Base-by-base conservation (phyloP, 2,113 vertebrate species). In the Myiozetetes cayanensis region DNA sequence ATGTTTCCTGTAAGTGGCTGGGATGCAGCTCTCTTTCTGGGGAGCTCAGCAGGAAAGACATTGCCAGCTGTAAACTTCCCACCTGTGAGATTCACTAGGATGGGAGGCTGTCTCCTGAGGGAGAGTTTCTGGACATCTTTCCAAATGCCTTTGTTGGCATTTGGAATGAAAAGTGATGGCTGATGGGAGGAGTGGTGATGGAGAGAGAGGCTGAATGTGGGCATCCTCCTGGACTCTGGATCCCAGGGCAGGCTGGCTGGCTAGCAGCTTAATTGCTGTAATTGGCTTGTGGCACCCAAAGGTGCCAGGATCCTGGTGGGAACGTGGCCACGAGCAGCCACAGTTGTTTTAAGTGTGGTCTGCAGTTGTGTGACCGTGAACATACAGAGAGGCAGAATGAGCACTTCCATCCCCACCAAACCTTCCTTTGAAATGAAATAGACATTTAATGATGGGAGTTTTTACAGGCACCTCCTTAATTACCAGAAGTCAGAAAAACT, bases 1-100 rank as follows among this genome's bases (percentile, higher is more conserved):
- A 61, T 5, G 3, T 52, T 82, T 81, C 18, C 55, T 0, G 0
- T 22, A 5, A 39, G 19, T 1, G 3, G 8, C 71, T 53, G 77
- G 59, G 43, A 14, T 74, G 55, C 65, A 91, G n/a, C 14, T 63
- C 20, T 10, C n/a, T 35, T 72, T 65, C 35, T 39, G 27, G 53
- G 19, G 13, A 46, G 10, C 3, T 3, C 15, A 19, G n/a, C 4
- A n/a, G 43, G 35, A 85, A 17, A 43, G 28, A 30, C 9, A 22
- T 62, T 4, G 1, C 41, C 14, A 18, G 9, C 23, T 20, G 25
- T 55, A 41, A 31, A 18, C 20, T 67, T 87, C 14, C 19, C 14
- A 78, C 16, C 21, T 74, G n/a, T 10, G 11, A 11, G 19, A 30
- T 82, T 72, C 72, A 12, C 18, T 21, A 30, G 66, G 47, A 21